Evolutionary conservation across 2,797 vertebrate species (phyloP), one percentile per base, ranked within the genome.

Genomic region (Hylomyscus alleni): DNA sequence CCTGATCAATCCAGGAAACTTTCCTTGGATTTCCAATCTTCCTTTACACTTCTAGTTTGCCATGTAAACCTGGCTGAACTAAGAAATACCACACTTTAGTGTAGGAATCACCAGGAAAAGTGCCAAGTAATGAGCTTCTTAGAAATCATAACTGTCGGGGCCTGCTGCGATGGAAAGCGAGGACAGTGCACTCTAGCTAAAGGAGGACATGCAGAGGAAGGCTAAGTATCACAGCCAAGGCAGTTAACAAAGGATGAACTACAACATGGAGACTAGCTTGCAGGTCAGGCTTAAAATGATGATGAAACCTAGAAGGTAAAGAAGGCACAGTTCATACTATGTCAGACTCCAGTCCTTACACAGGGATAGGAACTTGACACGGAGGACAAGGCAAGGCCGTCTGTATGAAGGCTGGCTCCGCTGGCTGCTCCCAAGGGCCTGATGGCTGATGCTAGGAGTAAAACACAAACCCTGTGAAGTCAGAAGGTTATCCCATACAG

Each of bases 371-470:
- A 93, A 99, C 98, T 94, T 98, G 94, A 98, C 99, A 99, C 0
- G 99, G 99, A 12, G 99, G 98, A 95, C 99, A 99, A 0, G 99
- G 99, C 58, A 99, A 95, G 3, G 98, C 98, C 84, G 98, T 98
- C 67, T 98, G 99, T 95, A 99, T 98, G 93, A 99, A 99, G 3
- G 98, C 98, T 3, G 99, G 99, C 69, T 99, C 99, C 37, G 98
- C 97, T 4, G 98, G 98, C 92, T 99, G 99, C 31, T 99, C 99
- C 99, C 99, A 99, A 5, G 99, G 99, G 7, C 99, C 99, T 0
- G 98, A 97, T 84, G 98, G 99, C 95, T 98, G 99, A 94, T 98
- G 98, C 99, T 99, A 86, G n/a, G 37, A 97, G 52, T 89, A 98
- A 93, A 97, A 95, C 47, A 84, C 0, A 77, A 13, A 72, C 1